phyloP scores from a whole-genome alignment of 2,113 vertebrate species.

The Peromyscus californicus region DNA sequence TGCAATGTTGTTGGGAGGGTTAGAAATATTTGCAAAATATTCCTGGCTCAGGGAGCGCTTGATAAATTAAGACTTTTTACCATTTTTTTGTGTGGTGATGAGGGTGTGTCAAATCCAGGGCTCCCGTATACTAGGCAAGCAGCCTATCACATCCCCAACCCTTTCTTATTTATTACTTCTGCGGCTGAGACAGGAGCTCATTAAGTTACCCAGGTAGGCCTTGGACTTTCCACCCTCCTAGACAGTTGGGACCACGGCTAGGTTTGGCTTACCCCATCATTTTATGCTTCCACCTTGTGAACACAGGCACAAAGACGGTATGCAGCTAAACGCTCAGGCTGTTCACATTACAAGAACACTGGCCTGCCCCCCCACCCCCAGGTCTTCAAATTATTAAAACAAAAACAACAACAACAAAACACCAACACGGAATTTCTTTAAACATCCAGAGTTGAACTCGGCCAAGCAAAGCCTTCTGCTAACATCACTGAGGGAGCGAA shows the following conservation, averaged over 20 bases:
- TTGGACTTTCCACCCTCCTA: background rate
- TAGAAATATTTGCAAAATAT: conserved; percentile 4
- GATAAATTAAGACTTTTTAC: background rate
- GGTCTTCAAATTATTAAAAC: too few species aligned
- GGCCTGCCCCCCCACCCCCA: background rate
- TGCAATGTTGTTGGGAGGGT: background rate
- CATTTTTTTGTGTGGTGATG: background rate
- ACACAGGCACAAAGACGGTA: background rate
- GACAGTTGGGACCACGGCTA: background rate
- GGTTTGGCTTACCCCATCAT: background rate
- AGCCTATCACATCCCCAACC: background rate
- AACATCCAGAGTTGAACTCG: background rate
- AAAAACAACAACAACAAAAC: background rate
- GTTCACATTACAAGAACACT: background rate
- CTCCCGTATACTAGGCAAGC: background rate
- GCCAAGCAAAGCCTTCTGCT: background rate
- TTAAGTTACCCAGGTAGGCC: background rate
- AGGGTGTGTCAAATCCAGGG: background rate
- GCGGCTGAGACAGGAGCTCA: background rate
- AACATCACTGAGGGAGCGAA: background rate
- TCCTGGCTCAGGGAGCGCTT: background rate
- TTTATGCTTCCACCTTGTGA: background rate
- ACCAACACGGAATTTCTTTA: background rate
- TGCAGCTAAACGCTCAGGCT: background rate
- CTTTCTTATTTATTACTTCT: background rate